These are phyloP conservation scores for Cavia porcellus DNA, from an alignment of 2,113 vertebrate species.

Conservation along the genomic window DNA sequence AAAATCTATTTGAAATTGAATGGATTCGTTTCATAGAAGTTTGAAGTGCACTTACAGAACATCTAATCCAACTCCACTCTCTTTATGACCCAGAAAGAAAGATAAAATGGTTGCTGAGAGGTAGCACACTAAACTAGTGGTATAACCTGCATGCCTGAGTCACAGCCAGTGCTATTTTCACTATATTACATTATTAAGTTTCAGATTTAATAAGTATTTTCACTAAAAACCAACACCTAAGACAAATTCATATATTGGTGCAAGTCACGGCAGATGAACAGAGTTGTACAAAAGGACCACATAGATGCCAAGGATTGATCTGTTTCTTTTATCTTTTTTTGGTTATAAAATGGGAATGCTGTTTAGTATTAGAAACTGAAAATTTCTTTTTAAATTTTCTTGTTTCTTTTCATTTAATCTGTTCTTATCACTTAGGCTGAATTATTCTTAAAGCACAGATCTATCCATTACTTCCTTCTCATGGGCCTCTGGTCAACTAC, in stretches of 20 bases:
- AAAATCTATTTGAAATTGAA: background rate
- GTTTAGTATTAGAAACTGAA: slow-evolving; percentile 39
- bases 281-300: slow-evolving; percentile 7
- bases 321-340: slow-evolving; percentile 1
- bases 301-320: background rate
- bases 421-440: slow-evolving; percentile 17
- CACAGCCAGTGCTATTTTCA: slow-evolving; percentile 47
- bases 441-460: slow-evolving; percentile 57
- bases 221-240: background rate
- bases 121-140: background rate
- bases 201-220: slow-evolving; percentile 38
- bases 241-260: background rate
- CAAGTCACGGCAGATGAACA: background rate
- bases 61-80: background rate
- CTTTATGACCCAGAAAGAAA: slow-evolving; percentile 36
- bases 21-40: background rate
- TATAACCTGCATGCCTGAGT: background rate
- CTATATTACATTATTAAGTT: background rate
- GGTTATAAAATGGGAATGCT: background rate
- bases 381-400: slow-evolving; percentile 27
- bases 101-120: slow-evolving; percentile 52
- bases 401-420: slow-evolving; percentile 24
- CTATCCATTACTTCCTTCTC: background rate
- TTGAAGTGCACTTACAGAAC: slow-evolving; percentile 6
- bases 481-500: background rate